phyloP scores from a whole-genome alignment of 2,113 vertebrate species.

The Mesocricetus auratus region DNA sequence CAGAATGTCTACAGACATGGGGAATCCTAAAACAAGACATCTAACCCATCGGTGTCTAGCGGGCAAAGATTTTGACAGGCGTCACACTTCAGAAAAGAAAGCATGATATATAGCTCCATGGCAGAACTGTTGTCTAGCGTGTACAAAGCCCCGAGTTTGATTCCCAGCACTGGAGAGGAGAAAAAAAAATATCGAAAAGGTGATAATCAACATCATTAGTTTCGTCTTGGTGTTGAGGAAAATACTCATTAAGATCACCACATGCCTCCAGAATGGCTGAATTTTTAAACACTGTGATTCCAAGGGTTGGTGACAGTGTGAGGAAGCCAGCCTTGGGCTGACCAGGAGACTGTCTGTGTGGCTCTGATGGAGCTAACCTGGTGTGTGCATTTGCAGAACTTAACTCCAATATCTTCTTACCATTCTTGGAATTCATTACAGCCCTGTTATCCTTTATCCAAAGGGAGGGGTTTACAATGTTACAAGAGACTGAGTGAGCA shows the following conservation, averaged over 20 bases:
- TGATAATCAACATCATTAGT: background rate
- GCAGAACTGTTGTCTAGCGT: background rate
- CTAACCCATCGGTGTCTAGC: background rate
- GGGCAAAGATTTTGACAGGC: background rate
- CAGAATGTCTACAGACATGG: background rate
- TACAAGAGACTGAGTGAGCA: background rate
- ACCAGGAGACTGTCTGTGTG: background rate
- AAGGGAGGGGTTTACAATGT: background rate
- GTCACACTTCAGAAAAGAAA: background rate
- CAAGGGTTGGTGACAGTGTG: background rate
- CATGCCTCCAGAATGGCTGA: background rate
- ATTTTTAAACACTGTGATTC: constrained; percentile 10
- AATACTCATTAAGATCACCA: background rate
- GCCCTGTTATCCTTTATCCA: background rate
- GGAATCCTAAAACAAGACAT: background rate
- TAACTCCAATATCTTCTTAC: background rate
- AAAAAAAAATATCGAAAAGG: background rate
- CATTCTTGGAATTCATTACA: background rate
- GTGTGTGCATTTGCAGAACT: background rate
- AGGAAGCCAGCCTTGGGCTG: background rate
- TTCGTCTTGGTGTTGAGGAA: background rate
- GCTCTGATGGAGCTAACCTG: background rate
- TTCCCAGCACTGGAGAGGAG: background rate
- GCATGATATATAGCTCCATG: background rate
- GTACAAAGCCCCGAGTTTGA: background rate